phyloP scores from a whole-genome alignment of 1,140 invertebrate species.

The Heliconius eleuchia region DNA sequence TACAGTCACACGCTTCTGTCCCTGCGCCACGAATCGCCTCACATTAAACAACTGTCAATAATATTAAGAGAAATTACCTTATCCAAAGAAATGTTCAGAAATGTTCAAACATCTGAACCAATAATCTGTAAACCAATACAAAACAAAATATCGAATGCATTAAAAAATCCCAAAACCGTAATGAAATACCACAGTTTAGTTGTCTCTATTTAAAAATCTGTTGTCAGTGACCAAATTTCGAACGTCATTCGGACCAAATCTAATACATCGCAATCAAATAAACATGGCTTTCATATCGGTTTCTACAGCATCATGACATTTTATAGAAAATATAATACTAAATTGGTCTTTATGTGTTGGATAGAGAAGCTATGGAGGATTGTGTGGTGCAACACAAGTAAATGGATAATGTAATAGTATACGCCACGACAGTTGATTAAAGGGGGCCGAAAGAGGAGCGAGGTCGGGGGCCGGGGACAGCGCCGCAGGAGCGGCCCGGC shows the following conservation, averaged over 20 bases:
- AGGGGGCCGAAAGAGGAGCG: constrained; percentile 72
- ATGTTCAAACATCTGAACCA: not conserved
- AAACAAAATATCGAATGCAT: constrained; percentile 1
- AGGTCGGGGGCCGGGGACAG: constrained; percentile 75
- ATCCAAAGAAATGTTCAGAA: not conserved
- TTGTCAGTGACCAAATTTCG: constrained; percentile 56
- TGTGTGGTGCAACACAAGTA: constrained; percentile 15
- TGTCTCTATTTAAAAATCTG: constrained; percentile 41
- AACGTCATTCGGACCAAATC: constrained; percentile 62
- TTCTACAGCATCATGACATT: constrained; percentile 39
- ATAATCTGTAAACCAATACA: not conserved
- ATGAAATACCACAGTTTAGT: constrained; percentile 37
- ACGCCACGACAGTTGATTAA: constrained; percentile 79
- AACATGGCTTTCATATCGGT: constrained; percentile 63
- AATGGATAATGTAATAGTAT: constrained; percentile 66
- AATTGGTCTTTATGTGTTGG: constrained; percentile 36
- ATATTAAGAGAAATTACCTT: not conserved
- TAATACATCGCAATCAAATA: constrained; percentile 72
- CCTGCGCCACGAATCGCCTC: too few relatives aligned
- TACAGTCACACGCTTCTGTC: too few relatives aligned
- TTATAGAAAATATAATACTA: constrained; percentile 23
- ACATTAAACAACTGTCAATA: too few relatives aligned
- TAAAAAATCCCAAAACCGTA: constrained; percentile 30
- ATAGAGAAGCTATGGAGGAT: constrained; percentile 35
- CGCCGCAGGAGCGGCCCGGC: constrained; percentile 64